phyloP scores from a whole-genome alignment of 2,888 invertebrate genomes.

The Agapostemon virescens region DNA sequence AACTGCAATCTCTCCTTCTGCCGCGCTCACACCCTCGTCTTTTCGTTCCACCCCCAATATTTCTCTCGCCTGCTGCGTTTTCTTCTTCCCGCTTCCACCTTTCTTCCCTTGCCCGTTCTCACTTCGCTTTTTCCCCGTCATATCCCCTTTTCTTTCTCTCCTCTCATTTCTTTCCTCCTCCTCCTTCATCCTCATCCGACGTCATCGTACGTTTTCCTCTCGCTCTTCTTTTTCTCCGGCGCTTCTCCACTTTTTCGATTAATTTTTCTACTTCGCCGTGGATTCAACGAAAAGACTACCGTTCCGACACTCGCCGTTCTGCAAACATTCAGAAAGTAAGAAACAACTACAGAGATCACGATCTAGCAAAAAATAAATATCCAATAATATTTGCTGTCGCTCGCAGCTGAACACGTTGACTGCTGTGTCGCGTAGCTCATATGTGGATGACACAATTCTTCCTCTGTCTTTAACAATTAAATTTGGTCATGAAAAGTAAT shows the following conservation, averaged over 20 bases:
- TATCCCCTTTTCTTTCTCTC: not conserved
- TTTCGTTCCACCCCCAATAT: constrained; percentile 50
- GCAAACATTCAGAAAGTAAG: not conserved
- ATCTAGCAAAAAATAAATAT: not conserved
- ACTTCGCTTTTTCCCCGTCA: constrained; percentile 1
- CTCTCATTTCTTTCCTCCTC: not conserved
- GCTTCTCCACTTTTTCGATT: not conserved
- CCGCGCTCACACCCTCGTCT: constrained; percentile 54
- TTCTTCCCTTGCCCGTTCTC: constrained; percentile 11
- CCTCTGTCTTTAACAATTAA: not conserved
- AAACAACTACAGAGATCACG: not conserved
- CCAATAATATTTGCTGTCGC: not conserved
- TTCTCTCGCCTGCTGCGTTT: constrained; percentile 38
- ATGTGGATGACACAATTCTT: not conserved
- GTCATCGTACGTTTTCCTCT: not conserved
- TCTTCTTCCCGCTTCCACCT: constrained; percentile 17
- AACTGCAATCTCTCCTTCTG: constrained; percentile 74
- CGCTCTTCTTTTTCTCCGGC: not conserved
- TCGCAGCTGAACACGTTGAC: not conserved
- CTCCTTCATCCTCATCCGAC: not conserved
- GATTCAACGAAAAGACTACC: not conserved
- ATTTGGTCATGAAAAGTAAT: not conserved
- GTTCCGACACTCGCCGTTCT: not conserved
- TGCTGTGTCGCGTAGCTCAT: not conserved
- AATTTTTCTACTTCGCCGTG: not conserved